Evolutionary conservation across 2,797 vertebrate genomes (phyloP).

Genomic region (Lutjanus argentimaculatus): DNA sequence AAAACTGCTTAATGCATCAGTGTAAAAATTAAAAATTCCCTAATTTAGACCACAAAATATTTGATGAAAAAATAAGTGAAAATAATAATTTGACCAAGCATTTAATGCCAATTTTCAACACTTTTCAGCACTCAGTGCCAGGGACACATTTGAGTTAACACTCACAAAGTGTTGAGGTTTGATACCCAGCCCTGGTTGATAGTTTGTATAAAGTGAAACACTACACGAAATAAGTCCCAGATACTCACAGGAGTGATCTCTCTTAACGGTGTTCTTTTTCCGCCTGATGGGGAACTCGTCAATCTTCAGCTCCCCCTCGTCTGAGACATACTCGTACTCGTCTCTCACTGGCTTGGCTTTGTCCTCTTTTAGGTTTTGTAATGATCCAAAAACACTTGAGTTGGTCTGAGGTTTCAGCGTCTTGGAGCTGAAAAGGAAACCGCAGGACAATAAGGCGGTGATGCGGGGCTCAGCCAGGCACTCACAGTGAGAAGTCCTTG

Average conservation of each 20-base stretch:
- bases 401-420: constrained; percentile 92
- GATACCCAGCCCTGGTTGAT: not conserved
- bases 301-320: constrained; percentile 98
- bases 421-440: constrained; percentile 89
- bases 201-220: constrained; percentile 30
- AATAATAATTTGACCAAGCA: not conserved
- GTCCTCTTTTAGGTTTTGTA: constrained; percentile 98
- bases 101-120: not conserved
- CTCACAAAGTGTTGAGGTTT: not conserved
- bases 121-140: not conserved
- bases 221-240: not conserved
- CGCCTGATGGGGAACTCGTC: constrained; percentile 99
- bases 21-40: not conserved
- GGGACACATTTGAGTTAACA: not conserved
- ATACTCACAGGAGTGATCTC: constrained; percentile 95
- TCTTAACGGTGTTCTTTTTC: constrained; percentile 95
- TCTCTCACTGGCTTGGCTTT: constrained; percentile 95
- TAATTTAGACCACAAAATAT: not conserved
- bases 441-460: constrained; percentile 52
- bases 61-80: not conserved
- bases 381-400: constrained; percentile 93
- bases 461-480: constrained; percentile 40
- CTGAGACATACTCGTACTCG: constrained; percentile 98
- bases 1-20: not conserved
- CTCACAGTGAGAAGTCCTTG: constrained; percentile 62